Evolutionary conservation across 2,888 invertebrate genomes (phyloP).

Genomic region (Tromatobia lineatoria): DNA sequence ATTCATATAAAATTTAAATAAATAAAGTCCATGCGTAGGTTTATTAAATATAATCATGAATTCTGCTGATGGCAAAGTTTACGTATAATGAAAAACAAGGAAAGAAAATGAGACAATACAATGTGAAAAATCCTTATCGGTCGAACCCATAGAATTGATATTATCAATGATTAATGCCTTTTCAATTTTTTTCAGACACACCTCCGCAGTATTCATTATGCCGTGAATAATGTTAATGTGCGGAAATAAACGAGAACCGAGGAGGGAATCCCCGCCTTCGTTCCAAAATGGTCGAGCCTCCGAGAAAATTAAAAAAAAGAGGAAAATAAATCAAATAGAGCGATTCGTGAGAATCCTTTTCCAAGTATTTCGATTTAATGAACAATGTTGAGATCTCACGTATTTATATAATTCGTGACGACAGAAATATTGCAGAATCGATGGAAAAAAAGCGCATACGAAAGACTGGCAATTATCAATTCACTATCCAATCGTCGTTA

Average conservation of each 20-base stretch:
- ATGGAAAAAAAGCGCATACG: not conserved
- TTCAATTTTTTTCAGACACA: not conserved
- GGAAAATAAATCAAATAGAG: not conserved
- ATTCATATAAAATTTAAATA: not conserved
- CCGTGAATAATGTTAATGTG: no score
- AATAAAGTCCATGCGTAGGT: not conserved
- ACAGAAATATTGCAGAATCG: not conserved
- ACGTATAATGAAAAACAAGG: not conserved
- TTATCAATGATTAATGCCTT: not conserved
- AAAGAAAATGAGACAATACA: not conserved
- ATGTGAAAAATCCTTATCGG: not conserved
- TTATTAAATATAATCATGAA: not conserved
- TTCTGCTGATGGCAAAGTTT: not conserved
- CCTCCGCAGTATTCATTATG: not conserved
- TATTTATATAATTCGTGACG: slow-evolving; percentile 7
- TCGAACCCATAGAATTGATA: not conserved
- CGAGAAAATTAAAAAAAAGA: not conserved
- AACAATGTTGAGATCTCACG: not conserved
- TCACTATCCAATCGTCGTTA: slow-evolving; percentile 1
- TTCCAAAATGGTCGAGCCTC: not conserved
- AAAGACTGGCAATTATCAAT: slow-evolving; percentile 2
- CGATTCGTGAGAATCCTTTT: slow-evolving; percentile 1
- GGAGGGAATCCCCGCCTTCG: not conserved
- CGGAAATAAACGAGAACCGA: not conserved
- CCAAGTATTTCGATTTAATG: not conserved